Evolutionary conservation across 2,888 invertebrate species (phyloP), one percentile per base, ranked within the genome.

Genomic region (Nephrocerus scutellatus): DNA sequence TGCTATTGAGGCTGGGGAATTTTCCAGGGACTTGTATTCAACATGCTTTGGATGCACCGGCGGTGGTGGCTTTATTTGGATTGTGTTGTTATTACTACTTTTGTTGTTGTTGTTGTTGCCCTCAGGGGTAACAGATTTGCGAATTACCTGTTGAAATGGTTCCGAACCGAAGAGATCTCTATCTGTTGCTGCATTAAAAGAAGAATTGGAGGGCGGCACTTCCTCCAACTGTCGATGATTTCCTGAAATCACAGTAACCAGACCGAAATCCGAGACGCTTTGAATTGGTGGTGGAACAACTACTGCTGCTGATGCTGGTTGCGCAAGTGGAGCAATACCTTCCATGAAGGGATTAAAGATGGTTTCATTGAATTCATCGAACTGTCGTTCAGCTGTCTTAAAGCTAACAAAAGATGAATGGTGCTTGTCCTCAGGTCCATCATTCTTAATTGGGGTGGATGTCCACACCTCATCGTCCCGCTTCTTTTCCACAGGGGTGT

Each of bases 311-410:
- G 19, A 9, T 3, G 14, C 3, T 41, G 46, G 38, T 19, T 25
- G 34, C 21, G 18, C 33, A 14, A 43, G 34, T 24, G 36, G 35
- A 14, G 41, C 25, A 18, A 43, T 23, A n/a, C 39, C 29, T 26
- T 50, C 53, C n/a, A 60, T 52, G 33, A 66, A 62, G 2, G 66
- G 65, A 57, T 64, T 66, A 35, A 68, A 66, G n/a, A 63, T 48
- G 13, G 66, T 65, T 45, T 67, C 67, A 48, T 67, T 67, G 43
- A 67, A 67, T 45, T 66, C 65, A 46, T 67, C 65, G 3, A 66
- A 43, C 30, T 56, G 50, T 10, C 45, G 47, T 12, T 49, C 39
- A 10, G 36, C 32, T 14, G 31, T 38, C 15, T 43, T 38, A 10
- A 43, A 42, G 12, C 41, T 28, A 12, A 33, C 23, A 22, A 43